Evolutionary conservation across 2,888 invertebrate species (phyloP).

Genomic region (Leptura quadrifasciata): DNA sequence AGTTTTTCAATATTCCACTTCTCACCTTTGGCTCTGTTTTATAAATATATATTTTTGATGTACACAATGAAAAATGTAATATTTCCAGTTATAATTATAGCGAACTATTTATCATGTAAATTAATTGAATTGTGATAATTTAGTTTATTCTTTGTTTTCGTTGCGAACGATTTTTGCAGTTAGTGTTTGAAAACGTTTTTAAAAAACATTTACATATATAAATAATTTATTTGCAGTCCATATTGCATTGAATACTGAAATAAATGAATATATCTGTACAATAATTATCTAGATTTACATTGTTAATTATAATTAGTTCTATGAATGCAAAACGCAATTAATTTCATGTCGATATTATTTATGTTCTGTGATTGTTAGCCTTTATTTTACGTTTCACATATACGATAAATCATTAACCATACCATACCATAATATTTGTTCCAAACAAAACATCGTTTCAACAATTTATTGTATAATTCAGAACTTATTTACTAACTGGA

Average conservation of each 20-base stretch:
- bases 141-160: too few relatives aligned
- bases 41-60: too few relatives aligned
- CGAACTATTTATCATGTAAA: too few relatives aligned
- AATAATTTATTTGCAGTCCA: not conserved
- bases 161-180: not conserved
- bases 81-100: too few relatives aligned
- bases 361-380: conserved; percentile 10
- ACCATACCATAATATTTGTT: not conserved
- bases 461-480: conserved; percentile 15
- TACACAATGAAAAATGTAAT: too few relatives aligned
- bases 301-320: conserved; percentile 22
- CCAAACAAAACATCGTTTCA: conserved; percentile 6
- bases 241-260: not conserved
- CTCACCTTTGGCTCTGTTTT: too few relatives aligned
- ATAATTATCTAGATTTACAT: conserved; percentile 20
- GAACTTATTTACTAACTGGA: not conserved
- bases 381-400: conserved; percentile 16
- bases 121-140: too few relatives aligned
- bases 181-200: not conserved
- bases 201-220: conserved; percentile 3
- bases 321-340: conserved; percentile 26
- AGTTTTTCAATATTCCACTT: too few relatives aligned
- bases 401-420: conserved; percentile 22
- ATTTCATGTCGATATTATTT: conserved; percentile 21
- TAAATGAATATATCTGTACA: not conserved